Percentiles rank a stretch among this genome's conserved stretches.
phyloP scores from a whole-genome alignment of 2,888 invertebrate genomes.

The Pachydiplax longipennis region DNA sequence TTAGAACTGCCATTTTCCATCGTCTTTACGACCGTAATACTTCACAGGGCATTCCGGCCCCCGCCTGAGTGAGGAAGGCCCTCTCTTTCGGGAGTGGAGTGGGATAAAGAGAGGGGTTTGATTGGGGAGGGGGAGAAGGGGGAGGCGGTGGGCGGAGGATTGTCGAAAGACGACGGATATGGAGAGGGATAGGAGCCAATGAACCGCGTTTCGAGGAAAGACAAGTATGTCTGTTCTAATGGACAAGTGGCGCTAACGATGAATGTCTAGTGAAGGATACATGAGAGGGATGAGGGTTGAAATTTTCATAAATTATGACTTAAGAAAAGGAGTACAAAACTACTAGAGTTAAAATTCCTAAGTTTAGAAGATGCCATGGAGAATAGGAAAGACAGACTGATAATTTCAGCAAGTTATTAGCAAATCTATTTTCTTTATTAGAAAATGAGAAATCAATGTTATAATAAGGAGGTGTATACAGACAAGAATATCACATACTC shows the following conservation, averaged over 20 bases:
- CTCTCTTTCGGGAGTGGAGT: background rate
- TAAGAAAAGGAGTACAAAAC: too few relatives aligned
- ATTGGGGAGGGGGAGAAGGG: background rate
- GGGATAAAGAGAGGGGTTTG: background rate
- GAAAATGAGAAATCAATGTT: too few relatives aligned
- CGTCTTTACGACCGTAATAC: constrained; percentile 12
- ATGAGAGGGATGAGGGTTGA: too few relatives aligned
- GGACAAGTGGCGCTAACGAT: background rate
- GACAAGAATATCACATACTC: too few relatives aligned
- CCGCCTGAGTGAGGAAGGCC: background rate
- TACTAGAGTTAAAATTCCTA: too few relatives aligned
- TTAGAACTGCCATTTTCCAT: constrained; percentile 23
- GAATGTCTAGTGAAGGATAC: too few relatives aligned
- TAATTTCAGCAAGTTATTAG: too few relatives aligned
- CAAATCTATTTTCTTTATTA: too few relatives aligned
- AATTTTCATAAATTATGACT: too few relatives aligned
- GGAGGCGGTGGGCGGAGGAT: background rate
- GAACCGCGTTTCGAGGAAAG: background rate
- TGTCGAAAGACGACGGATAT: background rate
- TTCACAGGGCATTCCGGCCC: background rate
- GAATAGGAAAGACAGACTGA: too few relatives aligned
- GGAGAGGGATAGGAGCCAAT: background rate
- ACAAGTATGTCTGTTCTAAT: background rate
- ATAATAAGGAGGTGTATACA: too few relatives aligned
- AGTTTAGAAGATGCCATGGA: too few relatives aligned